These are phyloP conservation scores for Caenorhabditis panamensis DNA, from an alignment of 2,888 invertebrate genomes.

Conservation along the genomic window DNA sequence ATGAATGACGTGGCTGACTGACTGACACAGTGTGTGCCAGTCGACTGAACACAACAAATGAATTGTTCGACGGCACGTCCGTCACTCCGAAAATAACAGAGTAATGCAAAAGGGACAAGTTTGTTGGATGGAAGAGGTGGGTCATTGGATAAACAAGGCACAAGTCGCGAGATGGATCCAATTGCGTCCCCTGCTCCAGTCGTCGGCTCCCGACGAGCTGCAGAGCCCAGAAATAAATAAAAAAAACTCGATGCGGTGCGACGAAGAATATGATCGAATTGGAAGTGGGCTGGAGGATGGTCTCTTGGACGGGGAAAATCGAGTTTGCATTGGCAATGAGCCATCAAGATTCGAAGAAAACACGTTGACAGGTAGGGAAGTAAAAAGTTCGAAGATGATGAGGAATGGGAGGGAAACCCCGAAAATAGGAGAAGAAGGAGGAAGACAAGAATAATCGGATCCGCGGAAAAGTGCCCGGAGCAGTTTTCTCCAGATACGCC, in stretches of 20 bases:
- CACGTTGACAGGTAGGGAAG: background rate
- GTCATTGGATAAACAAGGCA: constrained; percentile 49
- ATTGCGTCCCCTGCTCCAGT: constrained; percentile 9
- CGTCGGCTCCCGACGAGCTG: background rate
- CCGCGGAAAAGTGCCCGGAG: constrained; percentile 27
- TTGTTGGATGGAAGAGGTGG: constrained; percentile 7
- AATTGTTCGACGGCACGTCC: background rate
- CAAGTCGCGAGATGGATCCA: constrained; percentile 24
- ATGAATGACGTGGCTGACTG: constrained; percentile 8
- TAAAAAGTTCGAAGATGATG: background rate
- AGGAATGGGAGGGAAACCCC: background rate
- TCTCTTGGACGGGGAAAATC: constrained; percentile 16
- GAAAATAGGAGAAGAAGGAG: background rate
- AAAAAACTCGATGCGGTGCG: constrained; percentile 36
- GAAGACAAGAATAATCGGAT: constrained; percentile 1
- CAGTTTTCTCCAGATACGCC: constrained; percentile 3
- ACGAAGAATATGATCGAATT: constrained; percentile 49
- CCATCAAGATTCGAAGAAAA: background rate
- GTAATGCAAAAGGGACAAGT: constrained; percentile 23
- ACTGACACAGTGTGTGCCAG: background rate
- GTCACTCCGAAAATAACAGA: constrained; percentile 16
- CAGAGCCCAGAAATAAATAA: constrained; percentile 5
- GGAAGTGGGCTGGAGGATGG: too few species aligned
- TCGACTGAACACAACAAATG: constrained; percentile 16
- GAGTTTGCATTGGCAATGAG: constrained; percentile 39